phyloP scores from a whole-genome alignment of 2,797 vertebrate species.

The Rousettus madagascariensis region DNA sequence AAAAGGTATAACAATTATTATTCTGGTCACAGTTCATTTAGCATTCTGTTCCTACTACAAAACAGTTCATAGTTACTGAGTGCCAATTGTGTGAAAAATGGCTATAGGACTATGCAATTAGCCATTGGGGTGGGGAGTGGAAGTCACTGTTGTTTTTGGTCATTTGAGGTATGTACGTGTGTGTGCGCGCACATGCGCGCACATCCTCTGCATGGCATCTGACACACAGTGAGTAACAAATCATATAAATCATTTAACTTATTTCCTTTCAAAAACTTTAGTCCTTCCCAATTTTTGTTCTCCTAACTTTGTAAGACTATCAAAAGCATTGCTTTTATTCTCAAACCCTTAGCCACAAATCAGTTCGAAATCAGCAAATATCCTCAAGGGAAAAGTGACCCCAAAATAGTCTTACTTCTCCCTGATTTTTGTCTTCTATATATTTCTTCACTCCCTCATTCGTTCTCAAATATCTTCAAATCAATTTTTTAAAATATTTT shows the following conservation, averaged over 20 bases:
- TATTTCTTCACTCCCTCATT: neutral
- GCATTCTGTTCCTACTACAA: neutral
- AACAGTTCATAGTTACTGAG: neutral
- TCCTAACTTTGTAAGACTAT: neutral
- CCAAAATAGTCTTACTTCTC: neutral
- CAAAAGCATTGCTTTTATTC: neutral
- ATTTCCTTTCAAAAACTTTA: neutral
- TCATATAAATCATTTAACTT: neutral
- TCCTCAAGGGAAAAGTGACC: neutral
- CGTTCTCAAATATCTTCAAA: neutral
- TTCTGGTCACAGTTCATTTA: neutral
- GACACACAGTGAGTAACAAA: neutral
- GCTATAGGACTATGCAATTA: neutral
- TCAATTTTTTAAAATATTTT: neutral
- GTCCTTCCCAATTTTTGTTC: neutral
- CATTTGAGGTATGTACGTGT: neutral
- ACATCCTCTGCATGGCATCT: neutral
- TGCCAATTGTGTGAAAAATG: neutral
- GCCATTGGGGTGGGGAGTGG: neutral
- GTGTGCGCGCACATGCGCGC: rapidly evolving
- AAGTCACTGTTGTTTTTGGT: neutral
- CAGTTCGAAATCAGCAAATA: neutral
- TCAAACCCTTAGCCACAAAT: neutral
- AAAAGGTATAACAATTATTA: neutral
- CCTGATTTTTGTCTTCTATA: neutral